phyloP scores from a whole-genome alignment of 2,113 vertebrate genomes.

The Protobothrops flavoviridis region DNA sequence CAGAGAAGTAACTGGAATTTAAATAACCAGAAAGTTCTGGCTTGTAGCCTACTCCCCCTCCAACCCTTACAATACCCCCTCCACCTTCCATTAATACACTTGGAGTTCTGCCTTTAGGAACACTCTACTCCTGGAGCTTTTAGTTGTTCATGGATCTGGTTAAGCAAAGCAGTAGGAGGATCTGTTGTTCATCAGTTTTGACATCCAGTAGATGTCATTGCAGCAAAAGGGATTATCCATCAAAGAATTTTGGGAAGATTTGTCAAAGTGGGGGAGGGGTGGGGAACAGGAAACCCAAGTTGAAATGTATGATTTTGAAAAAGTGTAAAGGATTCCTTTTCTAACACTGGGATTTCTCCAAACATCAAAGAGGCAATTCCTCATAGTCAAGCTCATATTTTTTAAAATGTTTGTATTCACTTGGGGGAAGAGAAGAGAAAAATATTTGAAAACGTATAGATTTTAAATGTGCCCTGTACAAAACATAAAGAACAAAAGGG shows the following conservation, averaged over 20 bases:
- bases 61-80: background rate
- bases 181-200: constrained; percentile 36
- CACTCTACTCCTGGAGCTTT: background rate
- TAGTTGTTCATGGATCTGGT: constrained; percentile 16
- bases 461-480: constrained; percentile 31
- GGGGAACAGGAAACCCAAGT: constrained; percentile 19
- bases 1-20: constrained; percentile 35
- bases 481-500: constrained; percentile 54
- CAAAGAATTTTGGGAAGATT: constrained; percentile 38
- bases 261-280: constrained; percentile 33
- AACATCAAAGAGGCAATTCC: constrained; percentile 7
- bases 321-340: constrained; percentile 22
- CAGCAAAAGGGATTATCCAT: constrained; percentile 33
- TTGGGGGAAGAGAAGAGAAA: constrained; percentile 47
- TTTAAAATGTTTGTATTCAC: constrained; percentile 48
- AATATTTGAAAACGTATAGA: background rate
- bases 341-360: constrained; percentile 28
- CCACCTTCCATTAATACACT: background rate
- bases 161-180: constrained; percentile 4
- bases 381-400: constrained; percentile 30
- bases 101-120: constrained; percentile 28
- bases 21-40: background rate
- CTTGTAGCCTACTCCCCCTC: background rate
- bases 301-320: constrained; percentile 13
- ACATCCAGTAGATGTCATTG: constrained; percentile 42